A percentile compares a stretch with the other conserved stretches of the same genome.
These are phyloP conservation scores for Hemiscyllium ocellatum DNA, from an alignment of 2,113 vertebrate genomes.

Conservation along the genomic window DNA sequence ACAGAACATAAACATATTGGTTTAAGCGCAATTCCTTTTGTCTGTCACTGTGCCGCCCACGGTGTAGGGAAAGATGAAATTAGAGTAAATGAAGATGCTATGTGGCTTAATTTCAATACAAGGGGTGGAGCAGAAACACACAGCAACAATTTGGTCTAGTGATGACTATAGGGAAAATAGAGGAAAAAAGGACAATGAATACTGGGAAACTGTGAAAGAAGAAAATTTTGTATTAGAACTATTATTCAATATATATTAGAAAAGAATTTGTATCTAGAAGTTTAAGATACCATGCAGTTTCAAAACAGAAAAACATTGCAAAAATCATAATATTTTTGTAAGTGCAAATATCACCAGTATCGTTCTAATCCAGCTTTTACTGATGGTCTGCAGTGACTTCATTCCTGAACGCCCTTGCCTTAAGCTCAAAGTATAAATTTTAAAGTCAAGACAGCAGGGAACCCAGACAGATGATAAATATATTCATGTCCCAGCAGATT, in stretches of 20 bases:
- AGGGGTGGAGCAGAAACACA: background rate
- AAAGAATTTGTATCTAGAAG: background rate
- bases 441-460: background rate
- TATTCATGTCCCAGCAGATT: slow-evolving; percentile 24
- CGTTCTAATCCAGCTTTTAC: background rate
- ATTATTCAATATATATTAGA: no score
- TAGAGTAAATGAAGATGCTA: background rate
- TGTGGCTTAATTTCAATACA: background rate
- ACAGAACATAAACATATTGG: background rate
- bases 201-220: background rate
- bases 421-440: slow-evolving; percentile 27
- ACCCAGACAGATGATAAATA: background rate
- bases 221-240: background rate
- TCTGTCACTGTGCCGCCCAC: no score
- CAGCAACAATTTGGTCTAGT: background rate
- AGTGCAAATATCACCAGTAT: background rate
- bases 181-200: background rate
- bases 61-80: background rate
- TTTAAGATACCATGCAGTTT: background rate
- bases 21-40: background rate
- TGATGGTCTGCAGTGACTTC: background rate
- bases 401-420: background rate
- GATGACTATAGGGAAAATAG: background rate
- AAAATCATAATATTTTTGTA: background rate
- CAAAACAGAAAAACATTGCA: slow-evolving; percentile 18